Evolutionary conservation across 2,113 vertebrate species (phyloP), one percentile per base, ranked within the genome.

Genomic region (Bambusicola thoracicus): DNA sequence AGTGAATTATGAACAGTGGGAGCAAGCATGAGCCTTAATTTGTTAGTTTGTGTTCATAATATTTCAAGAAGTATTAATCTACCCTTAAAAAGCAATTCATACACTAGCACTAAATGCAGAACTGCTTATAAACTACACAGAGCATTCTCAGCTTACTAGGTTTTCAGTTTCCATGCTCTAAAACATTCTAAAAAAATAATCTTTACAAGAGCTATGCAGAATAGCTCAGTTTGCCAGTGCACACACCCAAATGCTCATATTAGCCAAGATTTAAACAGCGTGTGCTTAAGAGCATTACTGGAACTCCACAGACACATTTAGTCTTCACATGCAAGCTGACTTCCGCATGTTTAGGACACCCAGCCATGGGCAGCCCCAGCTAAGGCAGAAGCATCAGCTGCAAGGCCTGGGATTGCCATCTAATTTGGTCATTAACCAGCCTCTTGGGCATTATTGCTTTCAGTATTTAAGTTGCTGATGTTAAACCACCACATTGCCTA

Each of bases 341-440:
- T 20, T 36, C 11, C 5, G 53, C 7, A 10, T 0, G 1, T 3
- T 4, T 0, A 7, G 41, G 46, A 34, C 24, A 14, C 32, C 36
- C 2, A 1, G 27, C 36, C 2, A 0, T 1, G 2, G 40, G 30
- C 8, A 38, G 32, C 30, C 2, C 0, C 0, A 1, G 20, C 11
- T 8, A 12, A 16, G 25, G 41, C 56, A 69, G 30, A 41, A 2
- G 27, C 18, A 8, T 36, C 25, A 34, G 48, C 56, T 7, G 17
- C 61, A 17, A 8, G 24, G 30, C 27, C 16, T 2, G 1, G 38
- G 38, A 40, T 67, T 8, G 11, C 29, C 61, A 36, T 6, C 25
- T 17, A 38, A 2, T 59, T 41, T 21, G 9, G 10, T 8, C 24
- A 27, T 12, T 36, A 44, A 44, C 49, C 15, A 19, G 21, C 49